Conservation (phyloP, 1,140 invertebrate genomes). For the Ceratina calcarata region DNA sequence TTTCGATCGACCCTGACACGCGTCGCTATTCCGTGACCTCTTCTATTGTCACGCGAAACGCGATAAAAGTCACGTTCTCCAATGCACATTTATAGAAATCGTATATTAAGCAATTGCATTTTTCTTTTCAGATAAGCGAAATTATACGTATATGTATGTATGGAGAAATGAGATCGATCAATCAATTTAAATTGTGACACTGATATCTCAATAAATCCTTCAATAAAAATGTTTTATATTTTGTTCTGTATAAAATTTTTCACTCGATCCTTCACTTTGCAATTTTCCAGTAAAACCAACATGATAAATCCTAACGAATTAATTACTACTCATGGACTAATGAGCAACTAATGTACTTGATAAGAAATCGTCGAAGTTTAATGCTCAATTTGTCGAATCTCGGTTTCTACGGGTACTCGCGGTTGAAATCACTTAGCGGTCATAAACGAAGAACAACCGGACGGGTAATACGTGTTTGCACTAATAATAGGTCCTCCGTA, state of each 20-base stretch:
- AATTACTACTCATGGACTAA: neutral
- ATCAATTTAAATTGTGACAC: too few relatives aligned
- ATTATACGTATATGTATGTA: too few relatives aligned
- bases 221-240: too few relatives aligned
- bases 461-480: conserved; percentile 60
- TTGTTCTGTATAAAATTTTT: too few relatives aligned
- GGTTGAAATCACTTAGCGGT: conserved; percentile 59
- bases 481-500: conserved; percentile 61
- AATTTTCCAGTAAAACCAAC: too few relatives aligned
- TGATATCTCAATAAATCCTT: too few relatives aligned
- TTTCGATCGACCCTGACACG: conserved; percentile 5
- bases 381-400: conserved; percentile 58
- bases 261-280: conserved; percentile 2
- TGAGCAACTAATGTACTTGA: conserved; percentile 17
- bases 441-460: conserved; percentile 54
- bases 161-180: too few relatives aligned
- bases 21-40: neutral
- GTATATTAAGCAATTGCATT: too few relatives aligned
- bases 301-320: conserved; percentile 10
- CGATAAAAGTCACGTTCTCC: too few relatives aligned
- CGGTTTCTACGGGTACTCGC: conserved; percentile 53
- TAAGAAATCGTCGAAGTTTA: conserved; percentile 46
- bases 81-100: too few relatives aligned
- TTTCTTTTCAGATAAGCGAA: too few relatives aligned
- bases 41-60: neutral